A percentile compares a stretch with the other conserved stretches of the same genome.
Evolutionary conservation across 2,113 vertebrate species (phyloP).

Genomic region (Dascyllus trimaculatus): DNA sequence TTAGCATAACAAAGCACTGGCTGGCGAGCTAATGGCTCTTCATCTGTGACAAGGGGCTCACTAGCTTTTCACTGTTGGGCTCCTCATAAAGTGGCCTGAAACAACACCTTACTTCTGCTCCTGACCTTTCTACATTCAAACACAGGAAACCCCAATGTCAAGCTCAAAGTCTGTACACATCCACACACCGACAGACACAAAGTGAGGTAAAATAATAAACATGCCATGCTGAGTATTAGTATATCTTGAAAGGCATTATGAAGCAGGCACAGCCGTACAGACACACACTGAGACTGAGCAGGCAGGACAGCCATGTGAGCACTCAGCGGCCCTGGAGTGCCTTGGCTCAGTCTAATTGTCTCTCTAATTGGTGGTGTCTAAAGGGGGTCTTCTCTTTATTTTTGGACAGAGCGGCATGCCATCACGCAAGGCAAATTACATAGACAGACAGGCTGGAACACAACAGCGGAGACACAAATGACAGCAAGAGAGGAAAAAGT

Average conservation of each 20-base stretch:
- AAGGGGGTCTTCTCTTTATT: constrained; percentile 89
- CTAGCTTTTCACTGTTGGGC: constrained; percentile 68
- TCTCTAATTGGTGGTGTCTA: constrained; percentile 98
- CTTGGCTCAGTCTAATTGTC: constrained; percentile 95
- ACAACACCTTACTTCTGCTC: constrained; percentile 66
- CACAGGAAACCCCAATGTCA: constrained; percentile 62
- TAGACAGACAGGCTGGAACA: constrained; percentile 79
- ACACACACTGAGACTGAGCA: constrained; percentile 73
- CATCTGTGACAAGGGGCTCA: constrained; percentile 68
- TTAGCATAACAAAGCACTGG: constrained; percentile 81
- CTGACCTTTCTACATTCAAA: constrained; percentile 58
- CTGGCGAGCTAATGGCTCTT: constrained; percentile 76
- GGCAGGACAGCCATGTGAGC: constrained; percentile 84
- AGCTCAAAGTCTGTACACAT: constrained; percentile 35
- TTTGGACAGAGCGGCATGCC: constrained; percentile 88
- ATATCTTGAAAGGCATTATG: constrained; percentile 41
- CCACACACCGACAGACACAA: constrained; percentile 17
- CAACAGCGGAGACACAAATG: constrained; percentile 59
- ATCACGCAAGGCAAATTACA: constrained; percentile 88
- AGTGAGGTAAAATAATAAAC: constrained; percentile 54
- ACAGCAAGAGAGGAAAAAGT: constrained; percentile 61
- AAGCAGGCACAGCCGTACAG: constrained; percentile 43
- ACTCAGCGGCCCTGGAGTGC: constrained; percentile 87
- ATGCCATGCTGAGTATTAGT: constrained; percentile 33
- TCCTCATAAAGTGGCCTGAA: constrained; percentile 64